A percentile compares a stretch with the other conserved stretches of the same genome.
Conservation (phyloP, 2,888 invertebrate genomes). For the Myopa tessellatipennis region DNA sequence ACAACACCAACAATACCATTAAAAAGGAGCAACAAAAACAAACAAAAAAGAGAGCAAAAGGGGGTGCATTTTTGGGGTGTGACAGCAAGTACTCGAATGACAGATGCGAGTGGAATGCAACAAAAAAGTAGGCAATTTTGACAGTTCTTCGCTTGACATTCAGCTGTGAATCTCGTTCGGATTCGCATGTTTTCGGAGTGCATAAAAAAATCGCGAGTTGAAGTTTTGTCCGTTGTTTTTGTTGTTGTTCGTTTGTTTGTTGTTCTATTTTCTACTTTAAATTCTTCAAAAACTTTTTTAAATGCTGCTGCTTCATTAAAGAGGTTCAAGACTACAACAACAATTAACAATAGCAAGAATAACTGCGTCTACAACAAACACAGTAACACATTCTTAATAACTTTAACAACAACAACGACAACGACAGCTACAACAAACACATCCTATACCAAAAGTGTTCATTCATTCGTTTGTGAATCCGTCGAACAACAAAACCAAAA, state of each 20-base stretch:
- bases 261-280: no score
- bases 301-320: no score
- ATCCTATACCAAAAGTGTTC: slow-evolving; percentile 12
- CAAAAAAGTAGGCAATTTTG: background rate
- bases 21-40: no score
- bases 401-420: no score
- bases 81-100: background rate
- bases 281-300: background rate
- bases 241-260: no score
- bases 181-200: slow-evolving; percentile 4
- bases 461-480: background rate
- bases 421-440: no score
- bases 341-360: no score
- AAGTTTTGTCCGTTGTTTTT: background rate
- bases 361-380: no score
- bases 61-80: slow-evolving; percentile 1
- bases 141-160: slow-evolving; percentile 30
- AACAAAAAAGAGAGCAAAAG: no score
- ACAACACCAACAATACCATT: background rate
- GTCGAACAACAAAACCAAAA: background rate
- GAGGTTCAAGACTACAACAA: no score
- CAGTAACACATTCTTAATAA: no score
- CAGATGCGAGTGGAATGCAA: no score
- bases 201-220: background rate
- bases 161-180: slow-evolving; percentile 14